These are phyloP conservation scores for Rynchops niger DNA, from an alignment of 2,113 vertebrate species.

Conservation along the genomic window DNA sequence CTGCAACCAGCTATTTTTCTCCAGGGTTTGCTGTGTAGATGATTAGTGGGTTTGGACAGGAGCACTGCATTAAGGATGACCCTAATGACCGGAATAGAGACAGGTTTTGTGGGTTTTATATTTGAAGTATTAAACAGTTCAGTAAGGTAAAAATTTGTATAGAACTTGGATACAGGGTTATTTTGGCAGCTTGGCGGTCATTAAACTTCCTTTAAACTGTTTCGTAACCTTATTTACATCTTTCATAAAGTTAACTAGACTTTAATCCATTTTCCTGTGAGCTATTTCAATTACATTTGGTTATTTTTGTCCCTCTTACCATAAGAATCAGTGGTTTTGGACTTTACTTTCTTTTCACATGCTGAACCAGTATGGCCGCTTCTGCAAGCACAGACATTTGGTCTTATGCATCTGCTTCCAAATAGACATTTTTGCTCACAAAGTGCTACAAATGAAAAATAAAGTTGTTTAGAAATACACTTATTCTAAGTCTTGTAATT, in stretches of 20 bases:
- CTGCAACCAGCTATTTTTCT: background rate
- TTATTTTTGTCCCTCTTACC: background rate
- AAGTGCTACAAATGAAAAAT: background rate
- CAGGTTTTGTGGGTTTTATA: background rate
- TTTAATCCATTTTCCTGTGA: background rate
- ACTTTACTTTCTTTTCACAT: conserved; percentile 69
- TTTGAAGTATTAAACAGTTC: background rate
- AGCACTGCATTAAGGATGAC: background rate
- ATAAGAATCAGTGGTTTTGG: background rate
- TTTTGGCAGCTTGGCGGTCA: background rate
- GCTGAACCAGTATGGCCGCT: conserved; percentile 58
- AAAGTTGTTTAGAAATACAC: background rate
- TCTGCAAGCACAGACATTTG: conserved; percentile 78
- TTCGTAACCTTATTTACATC: background rate
- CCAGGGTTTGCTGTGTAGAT: background rate
- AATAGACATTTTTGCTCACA: conserved; percentile 73
- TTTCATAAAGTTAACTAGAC: background rate
- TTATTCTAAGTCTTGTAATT: background rate
- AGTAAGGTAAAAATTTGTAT: background rate
- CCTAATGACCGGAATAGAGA: background rate
- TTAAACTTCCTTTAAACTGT: background rate
- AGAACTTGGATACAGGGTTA: background rate
- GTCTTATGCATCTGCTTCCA: conserved; percentile 70
- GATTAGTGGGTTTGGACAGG: background rate
- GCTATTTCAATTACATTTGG: background rate